Base-by-base conservation (phyloP, 2,888 invertebrate genomes). In the Netelia virgata region DNA sequence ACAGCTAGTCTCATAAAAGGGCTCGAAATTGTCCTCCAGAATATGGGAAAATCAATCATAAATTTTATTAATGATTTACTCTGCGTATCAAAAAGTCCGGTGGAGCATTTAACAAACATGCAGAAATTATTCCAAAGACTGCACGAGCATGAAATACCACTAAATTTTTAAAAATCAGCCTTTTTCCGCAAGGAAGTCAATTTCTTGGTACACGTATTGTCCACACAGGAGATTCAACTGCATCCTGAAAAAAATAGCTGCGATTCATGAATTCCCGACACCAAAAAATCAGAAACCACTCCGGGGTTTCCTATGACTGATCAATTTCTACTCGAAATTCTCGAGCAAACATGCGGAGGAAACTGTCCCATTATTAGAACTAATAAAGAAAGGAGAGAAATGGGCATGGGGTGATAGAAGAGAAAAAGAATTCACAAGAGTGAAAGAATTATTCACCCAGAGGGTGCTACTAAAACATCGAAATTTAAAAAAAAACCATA, bases 161-260 rank as follows among this genome's bases (percentile, higher is more conserved):
- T 92, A 1, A 89, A 90, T 66, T 63, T 87, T 0, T 73, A 55
- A 3, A 90, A 91, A 79, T 90, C 89, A 36, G 61, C 78, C 14
- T 89, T 91, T 83, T 88, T 82, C 8, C 74, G 76, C 10, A 64
- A 68, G 10, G 50, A 86, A 70, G 77, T 92, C 0, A 74, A 87
- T 11, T 90, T 87, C 64, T 78, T 92, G 14, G 91, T 92, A 3
- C 89, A 89, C 77, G 55, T 86, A 0, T 81, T 91, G 5, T 77
- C 77, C 11, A 47, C 63, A 11, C 66, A 84, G 0, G 88, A 87
- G 16, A 77, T 91, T 1, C 18, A 50, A n/a, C 78, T 61, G 1
- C 57, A 70, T 2, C 50, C 16, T 1, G 63, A 70, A 11, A 78
- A 78, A 61, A 11, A 55, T 14, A 28, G n/a, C 10, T 3, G 57